Base-by-base conservation (phyloP, 2,888 invertebrate species). In the Gibbula magus region DNA sequence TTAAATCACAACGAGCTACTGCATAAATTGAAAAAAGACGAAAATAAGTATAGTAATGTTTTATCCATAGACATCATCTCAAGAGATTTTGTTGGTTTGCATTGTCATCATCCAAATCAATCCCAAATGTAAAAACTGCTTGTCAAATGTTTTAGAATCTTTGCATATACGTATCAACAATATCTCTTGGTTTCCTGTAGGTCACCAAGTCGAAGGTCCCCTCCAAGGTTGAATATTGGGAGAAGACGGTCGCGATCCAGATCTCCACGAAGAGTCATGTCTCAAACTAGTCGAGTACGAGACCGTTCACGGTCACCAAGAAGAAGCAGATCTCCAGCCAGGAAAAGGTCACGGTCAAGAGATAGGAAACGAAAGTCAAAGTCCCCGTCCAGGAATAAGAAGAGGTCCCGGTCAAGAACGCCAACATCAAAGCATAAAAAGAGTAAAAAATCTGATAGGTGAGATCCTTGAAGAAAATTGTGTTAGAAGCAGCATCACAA, bases 351-450 rank as follows among this genome's bases (percentile, higher is more conserved):
- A 35, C 79, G 76, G 20, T 67, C 77, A 74, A 51, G 73, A 73
- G 81, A 82, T 18, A 84, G 81, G 79, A 85, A 84, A 83, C 75
- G 82, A 75, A 86, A 81, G 32, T 70, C 83, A 66, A 85, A 81
- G 61, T 82, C 85, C 52, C 75, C 75, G 13, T 22, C 39, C 2
- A 86, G 84, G 66, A 83, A 84, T 61, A 83, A 83, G 75, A 85
- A 84, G 52, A 86, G 85, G 75, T 87, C 85, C 79, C 82, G 83
- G 77, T 88, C 88, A 77, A 86, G 84, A 77, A 86, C 88, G 73
- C 86, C 85, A 25, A 82, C 83, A 32, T 79, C 84, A 20, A 85
- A 78, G 66, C 75, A 67, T 13, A 81, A 79, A 25, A 83, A 83
- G 80, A 80, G 74, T 45, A 83, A 83, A 56, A 84, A 83, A 75